Base-by-base conservation (phyloP, 2,113 vertebrate species). In the Chaenocephalus aceratus region DNA sequence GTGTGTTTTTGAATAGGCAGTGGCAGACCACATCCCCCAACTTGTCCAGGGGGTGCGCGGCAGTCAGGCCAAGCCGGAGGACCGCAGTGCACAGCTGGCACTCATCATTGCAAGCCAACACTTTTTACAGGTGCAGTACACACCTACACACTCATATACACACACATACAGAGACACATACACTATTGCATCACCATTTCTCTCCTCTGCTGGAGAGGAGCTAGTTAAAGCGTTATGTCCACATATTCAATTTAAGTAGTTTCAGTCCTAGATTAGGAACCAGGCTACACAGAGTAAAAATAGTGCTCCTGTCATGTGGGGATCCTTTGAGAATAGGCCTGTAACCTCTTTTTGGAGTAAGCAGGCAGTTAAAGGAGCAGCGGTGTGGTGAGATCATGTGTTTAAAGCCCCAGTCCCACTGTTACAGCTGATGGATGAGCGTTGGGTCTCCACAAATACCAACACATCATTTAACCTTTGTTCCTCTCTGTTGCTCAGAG, bases 1-100 rank as follows among this genome's bases (percentile, higher is more conserved):
- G 1, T 49, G 2, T 68, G 9, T 26, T 41, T 41, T 41, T 62
- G 34, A 71, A 5, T 48, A 99, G 97, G 96, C 95, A 0, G 97
- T 99, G 68, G 98, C 98, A 6, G 98, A 99, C 78, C 97, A 99
- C 93, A 99, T 99, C 87, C 98, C 98, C 57, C 98, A 98, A 86
- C 88, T 99, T 46, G 98, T 99, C 26, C 98, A 99, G 80, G 98
- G 97, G 0, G 97, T 99, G 30, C 93, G 98, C 67, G 96, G 97
- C 56, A 99, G 98, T 91, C 98, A 99, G 89, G 96, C 97, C 49
- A 97, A 97, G 90, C 95, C 97, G 0, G 98, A 99, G 78, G 97
- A 99, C 90, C 94, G 98, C 70, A 97, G 96, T 48, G 96, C 97
- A 23, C 98, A 99, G 69, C 95, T 99, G 18, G 95, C 97, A 15